A percentile compares a stretch with the other conserved stretches of the same genome.
Conservation (phyloP, 37 sponge, comb jelly and placozoan genomes). For the Tethya wilhelma region DNA sequence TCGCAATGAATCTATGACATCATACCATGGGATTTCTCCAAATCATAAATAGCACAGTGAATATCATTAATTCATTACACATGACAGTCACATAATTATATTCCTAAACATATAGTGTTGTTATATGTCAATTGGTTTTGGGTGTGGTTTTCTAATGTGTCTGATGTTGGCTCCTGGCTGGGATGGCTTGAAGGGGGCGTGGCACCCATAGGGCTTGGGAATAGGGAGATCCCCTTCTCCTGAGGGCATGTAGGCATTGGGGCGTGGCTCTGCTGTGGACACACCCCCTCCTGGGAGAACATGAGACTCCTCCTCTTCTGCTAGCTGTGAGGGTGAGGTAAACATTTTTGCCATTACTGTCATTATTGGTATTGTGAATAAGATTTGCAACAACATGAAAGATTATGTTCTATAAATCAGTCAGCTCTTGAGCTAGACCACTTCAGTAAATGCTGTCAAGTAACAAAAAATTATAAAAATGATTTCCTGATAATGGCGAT, state of each 20-base stretch:
- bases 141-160: constrained; percentile 95
- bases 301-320: constrained; percentile 58
- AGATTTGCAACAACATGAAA: too few species aligned
- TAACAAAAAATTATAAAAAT: too few species aligned
- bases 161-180: constrained; percentile 91
- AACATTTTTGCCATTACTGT: neutral
- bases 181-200: constrained; percentile 97
- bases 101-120: neutral
- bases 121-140: constrained; percentile 94
- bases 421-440: too few species aligned
- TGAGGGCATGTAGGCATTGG: constrained; percentile 96
- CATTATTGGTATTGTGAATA: too few species aligned
- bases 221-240: constrained; percentile 88
- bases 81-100: neutral
- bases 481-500: too few species aligned
- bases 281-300: constrained; percentile 72
- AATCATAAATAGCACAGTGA: too few species aligned
- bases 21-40: too few species aligned
- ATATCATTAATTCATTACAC: too few species aligned
- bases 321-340: neutral
- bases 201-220: constrained; percentile 95
- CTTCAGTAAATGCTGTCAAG: too few species aligned
- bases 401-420: too few species aligned
- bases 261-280: constrained; percentile 91
- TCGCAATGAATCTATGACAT: too few species aligned